Evolutionary conservation across 2,113 vertebrate genomes (phyloP).

Genomic region (Gasterosteus aculeatus): DNA sequence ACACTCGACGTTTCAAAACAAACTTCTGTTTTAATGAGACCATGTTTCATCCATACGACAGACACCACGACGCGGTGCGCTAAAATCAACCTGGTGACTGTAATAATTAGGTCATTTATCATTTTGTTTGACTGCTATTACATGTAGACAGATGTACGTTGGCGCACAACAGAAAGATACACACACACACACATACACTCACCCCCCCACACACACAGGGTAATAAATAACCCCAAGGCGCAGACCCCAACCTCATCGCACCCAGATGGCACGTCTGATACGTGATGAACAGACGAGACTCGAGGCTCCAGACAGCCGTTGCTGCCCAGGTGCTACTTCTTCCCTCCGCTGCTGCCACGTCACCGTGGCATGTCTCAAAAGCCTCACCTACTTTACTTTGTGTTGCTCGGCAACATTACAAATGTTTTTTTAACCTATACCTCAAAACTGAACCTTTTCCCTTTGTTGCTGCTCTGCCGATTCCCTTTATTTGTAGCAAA

Average conservation of each 20-base stretch:
- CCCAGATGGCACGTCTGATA: constrained; percentile 47
- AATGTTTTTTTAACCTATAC: not conserved
- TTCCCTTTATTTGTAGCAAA: not conserved
- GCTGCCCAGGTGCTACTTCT: constrained; percentile 2
- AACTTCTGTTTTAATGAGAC: not conserved
- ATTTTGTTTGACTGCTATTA: constrained; percentile 42
- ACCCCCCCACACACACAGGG: constrained; percentile 7
- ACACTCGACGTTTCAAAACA: not conserved
- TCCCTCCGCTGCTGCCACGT: not conserved
- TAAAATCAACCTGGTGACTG: constrained; percentile 31
- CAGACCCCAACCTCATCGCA: constrained; percentile 13
- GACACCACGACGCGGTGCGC: constrained; percentile 25
- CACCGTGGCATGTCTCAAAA: not conserved
- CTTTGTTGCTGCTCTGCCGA: not conserved
- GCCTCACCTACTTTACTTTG: not conserved
- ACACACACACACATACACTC: constrained; percentile 20
- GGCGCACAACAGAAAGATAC: not conserved
- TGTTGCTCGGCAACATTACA: constrained; percentile 3
- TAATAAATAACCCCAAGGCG: constrained; percentile 32
- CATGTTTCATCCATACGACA: constrained; percentile 7
- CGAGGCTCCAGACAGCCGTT: constrained; percentile 20
- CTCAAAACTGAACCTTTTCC: not conserved
- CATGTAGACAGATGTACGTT: constrained; percentile 43
- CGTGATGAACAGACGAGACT: constrained; percentile 33
- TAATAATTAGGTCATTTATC: constrained; percentile 66